Percentiles rank a stretch among this genome's conserved stretches.
Conservation (phyloP, 2,797 vertebrate species). For the Hapalemur alaotrensis region DNA sequence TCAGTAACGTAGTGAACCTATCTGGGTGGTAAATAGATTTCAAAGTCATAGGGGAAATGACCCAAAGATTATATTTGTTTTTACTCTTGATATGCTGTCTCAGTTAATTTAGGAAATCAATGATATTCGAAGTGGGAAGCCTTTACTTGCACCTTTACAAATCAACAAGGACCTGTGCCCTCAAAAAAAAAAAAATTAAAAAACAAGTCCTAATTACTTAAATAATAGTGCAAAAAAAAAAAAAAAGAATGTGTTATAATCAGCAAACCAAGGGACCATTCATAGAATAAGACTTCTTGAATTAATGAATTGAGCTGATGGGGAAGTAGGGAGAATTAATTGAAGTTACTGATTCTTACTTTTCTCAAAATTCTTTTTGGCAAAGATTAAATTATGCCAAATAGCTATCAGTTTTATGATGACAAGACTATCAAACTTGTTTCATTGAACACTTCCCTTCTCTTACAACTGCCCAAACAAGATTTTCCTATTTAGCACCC, state of each 20-base stretch:
- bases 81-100: not conserved
- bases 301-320: not conserved
- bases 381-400: slow-evolving; percentile 82
- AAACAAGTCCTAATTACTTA: slow-evolving; percentile 33
- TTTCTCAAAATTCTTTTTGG: slow-evolving; percentile 82
- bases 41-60: not conserved
- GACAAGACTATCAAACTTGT: slow-evolving; percentile 82
- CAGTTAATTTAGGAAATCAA: not conserved
- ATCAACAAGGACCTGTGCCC: not conserved
- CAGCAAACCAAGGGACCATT: slow-evolving; percentile 18
- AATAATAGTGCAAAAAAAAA: slow-evolving; percentile 65
- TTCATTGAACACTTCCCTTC: slow-evolving; percentile 80
- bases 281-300: slow-evolving; percentile 49
- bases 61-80: slow-evolving; percentile 20
- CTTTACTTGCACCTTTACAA: not conserved
- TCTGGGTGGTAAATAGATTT: not conserved
- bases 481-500: slow-evolving; percentile 82
- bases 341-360: slow-evolving; percentile 76
- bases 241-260: slow-evolving; percentile 25
- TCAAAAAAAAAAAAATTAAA: slow-evolving; percentile 65
- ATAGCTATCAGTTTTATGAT: slow-evolving; percentile 83
- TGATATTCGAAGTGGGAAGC: not conserved
- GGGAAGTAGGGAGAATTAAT: slow-evolving; percentile 60
- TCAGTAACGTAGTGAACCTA: not conserved
- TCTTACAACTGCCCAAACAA: slow-evolving; percentile 82